Conservation (phyloP, 2,797 vertebrate species). For the Acanthurus tractus region DNA sequence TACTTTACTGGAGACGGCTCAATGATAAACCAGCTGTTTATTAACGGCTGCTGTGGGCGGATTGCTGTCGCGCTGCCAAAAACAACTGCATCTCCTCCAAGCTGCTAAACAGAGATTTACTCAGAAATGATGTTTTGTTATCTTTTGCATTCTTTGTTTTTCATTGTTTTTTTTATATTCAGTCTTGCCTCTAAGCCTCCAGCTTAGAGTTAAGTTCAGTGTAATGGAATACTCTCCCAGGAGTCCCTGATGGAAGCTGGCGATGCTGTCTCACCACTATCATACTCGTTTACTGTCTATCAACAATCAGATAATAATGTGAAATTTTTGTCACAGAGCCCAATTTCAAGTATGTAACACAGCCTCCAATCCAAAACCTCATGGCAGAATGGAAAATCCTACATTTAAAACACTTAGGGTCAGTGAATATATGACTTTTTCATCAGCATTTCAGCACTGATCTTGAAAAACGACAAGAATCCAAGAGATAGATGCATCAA, state of each 20-base stretch:
- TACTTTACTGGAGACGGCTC: slow-evolving; percentile 47
- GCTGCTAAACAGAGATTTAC: slow-evolving; percentile 59
- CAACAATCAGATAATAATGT: neutral
- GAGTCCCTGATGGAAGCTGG: slow-evolving; percentile 11
- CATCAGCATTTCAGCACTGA: too few species aligned
- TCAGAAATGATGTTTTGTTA: slow-evolving; percentile 54
- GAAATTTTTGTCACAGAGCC: neutral
- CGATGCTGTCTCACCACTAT: neutral
- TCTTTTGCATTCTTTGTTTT: slow-evolving; percentile 59
- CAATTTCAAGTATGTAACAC: neutral
- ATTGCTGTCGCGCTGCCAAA: slow-evolving; percentile 60
- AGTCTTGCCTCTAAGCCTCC: slow-evolving; percentile 16
- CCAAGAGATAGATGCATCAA: too few species aligned
- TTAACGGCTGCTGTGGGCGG: slow-evolving; percentile 43
- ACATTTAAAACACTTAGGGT: neutral
- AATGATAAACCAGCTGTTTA: slow-evolving; percentile 63
- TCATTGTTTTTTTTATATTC: slow-evolving; percentile 64
- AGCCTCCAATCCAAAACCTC: neutral
- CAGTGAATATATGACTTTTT: too few species aligned
- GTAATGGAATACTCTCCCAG: slow-evolving; percentile 37
- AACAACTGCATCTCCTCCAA: slow-evolving; percentile 51
- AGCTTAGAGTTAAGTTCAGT: slow-evolving; percentile 35
- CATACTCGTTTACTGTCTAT: neutral
- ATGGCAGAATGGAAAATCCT: neutral
- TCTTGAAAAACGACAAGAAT: too few species aligned